phyloP scores from a whole-genome alignment of 2,888 invertebrate species.

The Himalopsyche japonica region DNA sequence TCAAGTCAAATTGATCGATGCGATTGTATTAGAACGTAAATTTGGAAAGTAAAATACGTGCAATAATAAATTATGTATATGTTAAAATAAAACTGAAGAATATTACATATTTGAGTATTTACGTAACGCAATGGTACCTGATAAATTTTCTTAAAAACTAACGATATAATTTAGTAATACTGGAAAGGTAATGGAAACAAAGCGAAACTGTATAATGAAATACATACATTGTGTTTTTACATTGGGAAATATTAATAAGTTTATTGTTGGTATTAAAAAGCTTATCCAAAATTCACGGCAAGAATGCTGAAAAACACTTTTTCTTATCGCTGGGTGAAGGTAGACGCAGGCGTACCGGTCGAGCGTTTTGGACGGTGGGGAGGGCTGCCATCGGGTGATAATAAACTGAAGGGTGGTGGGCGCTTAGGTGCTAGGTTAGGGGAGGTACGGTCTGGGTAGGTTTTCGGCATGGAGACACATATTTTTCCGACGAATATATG shows the following conservation, averaged over 20 bases:
- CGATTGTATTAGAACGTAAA: too few relatives aligned
- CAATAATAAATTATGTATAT: too few relatives aligned
- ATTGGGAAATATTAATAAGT: not conserved
- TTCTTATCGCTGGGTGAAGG: constrained; percentile 18
- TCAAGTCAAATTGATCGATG: too few relatives aligned
- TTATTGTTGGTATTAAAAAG: not conserved
- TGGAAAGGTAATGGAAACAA: too few relatives aligned
- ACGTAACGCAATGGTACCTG: too few relatives aligned
- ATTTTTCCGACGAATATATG: too few relatives aligned
- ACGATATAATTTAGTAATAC: too few relatives aligned
- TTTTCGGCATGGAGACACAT: not conserved
- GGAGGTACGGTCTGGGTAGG: not conserved
- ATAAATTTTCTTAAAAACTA: too few relatives aligned
- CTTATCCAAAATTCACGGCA: not conserved
- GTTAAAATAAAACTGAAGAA: too few relatives aligned
- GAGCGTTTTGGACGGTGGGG: not conserved
- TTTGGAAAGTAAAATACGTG: too few relatives aligned
- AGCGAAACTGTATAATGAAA: too few relatives aligned
- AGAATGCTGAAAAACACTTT: constrained; percentile 15
- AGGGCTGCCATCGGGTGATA: constrained; percentile 17
- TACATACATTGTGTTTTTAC: not conserved
- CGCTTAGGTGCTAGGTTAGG: not conserved
- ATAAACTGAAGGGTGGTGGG: constrained; percentile 16
- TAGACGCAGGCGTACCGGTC: constrained; percentile 2
- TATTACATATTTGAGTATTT: too few relatives aligned